Evolutionary conservation across 2,113 vertebrate species (phyloP).

Genomic region (Pachycephala philippinensis): DNA sequence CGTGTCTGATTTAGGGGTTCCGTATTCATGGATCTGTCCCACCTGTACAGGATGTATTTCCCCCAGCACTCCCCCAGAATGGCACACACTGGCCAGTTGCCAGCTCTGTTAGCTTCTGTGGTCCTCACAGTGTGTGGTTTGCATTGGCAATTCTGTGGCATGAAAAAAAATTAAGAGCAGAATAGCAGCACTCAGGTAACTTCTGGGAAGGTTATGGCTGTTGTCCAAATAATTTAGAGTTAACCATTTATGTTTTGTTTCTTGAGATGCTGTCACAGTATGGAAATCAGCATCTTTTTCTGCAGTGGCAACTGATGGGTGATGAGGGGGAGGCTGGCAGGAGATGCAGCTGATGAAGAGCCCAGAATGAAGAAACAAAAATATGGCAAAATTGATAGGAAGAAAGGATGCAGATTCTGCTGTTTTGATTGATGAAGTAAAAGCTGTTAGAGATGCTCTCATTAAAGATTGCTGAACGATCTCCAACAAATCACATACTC

Average conservation of each 20-base stretch:
- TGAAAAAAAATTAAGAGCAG: not conserved
- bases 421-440: constrained; percentile 12
- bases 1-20: not conserved
- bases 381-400: not conserved
- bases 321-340: not conserved
- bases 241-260: not conserved
- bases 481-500: not conserved
- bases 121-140: not conserved
- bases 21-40: not conserved
- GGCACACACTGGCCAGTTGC: not conserved
- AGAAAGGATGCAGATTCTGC: not conserved
- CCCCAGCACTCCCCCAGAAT: not conserved
- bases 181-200: not conserved
- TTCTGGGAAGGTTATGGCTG: not conserved
- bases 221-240: not conserved
- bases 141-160: not conserved
- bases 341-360: constrained; percentile 3
- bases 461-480: not conserved
- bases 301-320: not conserved
- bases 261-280: not conserved
- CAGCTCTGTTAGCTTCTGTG: not conserved
- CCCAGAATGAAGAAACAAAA: not conserved
- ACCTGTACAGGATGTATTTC: not conserved
- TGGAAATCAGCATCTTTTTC: not conserved
- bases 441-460: not conserved